Evolutionary conservation across 2,797 vertebrate species (phyloP).

Genomic region (Gallinago nigripennis): DNA sequence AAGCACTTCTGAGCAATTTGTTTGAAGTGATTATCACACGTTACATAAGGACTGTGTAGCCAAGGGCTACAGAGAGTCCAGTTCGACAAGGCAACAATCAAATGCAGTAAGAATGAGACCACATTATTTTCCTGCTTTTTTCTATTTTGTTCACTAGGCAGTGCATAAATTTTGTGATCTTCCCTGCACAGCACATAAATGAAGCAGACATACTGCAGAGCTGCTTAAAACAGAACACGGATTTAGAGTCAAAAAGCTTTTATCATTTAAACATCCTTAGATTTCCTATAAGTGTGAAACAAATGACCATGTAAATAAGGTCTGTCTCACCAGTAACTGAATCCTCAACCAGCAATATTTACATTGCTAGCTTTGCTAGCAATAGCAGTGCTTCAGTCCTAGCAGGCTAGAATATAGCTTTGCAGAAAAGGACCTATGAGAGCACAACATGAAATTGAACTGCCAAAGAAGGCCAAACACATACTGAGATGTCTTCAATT

Average conservation of each 20-base stretch:
- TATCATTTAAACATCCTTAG: background rate
- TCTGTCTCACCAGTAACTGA: background rate
- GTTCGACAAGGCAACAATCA: background rate
- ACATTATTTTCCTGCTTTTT: background rate
- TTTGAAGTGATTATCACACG: background rate
- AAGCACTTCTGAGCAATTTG: background rate
- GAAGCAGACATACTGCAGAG: background rate
- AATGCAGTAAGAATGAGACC: background rate
- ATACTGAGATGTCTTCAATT: background rate
- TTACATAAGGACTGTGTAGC: background rate
- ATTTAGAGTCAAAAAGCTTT: background rate
- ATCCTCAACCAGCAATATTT: background rate
- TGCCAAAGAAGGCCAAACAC: background rate
- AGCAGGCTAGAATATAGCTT: background rate
- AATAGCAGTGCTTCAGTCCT: background rate
- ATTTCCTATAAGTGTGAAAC: background rate
- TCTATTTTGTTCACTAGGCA: background rate
- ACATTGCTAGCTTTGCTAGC: background rate
- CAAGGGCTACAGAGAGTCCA: background rate
- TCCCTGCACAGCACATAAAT: background rate
- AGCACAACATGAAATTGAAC: accelerated
- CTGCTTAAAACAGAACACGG: background rate
- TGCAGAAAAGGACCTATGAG: background rate
- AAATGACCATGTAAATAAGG: background rate
- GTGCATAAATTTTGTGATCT: background rate